These are phyloP conservation scores for Anaspis maculata DNA, from an alignment of 2,888 invertebrate species.

Conservation along the genomic window DNA sequence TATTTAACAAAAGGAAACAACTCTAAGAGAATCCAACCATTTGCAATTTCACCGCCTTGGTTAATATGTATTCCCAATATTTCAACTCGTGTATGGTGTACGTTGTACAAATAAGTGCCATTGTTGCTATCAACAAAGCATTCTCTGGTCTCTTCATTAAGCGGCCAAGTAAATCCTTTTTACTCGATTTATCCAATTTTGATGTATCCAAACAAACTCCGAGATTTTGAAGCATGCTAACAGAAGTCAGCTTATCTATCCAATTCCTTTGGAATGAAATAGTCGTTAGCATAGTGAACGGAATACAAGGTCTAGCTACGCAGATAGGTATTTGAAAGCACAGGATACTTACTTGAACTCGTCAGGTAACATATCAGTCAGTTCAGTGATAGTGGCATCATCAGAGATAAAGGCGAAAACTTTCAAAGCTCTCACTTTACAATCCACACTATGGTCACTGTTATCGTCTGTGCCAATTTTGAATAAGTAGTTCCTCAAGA, in stretches of 20 bases:
- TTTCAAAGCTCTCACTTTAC: constrained; percentile 24
- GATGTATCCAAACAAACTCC: constrained; percentile 26
- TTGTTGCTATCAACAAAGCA: constrained; percentile 24
- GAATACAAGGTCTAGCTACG: too few relatives aligned
- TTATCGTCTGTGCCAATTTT: constrained; percentile 14
- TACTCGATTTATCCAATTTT: constrained; percentile 23
- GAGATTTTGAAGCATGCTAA: constrained; percentile 28
- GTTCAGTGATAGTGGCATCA: constrained; percentile 21
- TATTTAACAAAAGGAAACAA: constrained; percentile 3
- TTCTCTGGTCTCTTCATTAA: constrained; percentile 22
- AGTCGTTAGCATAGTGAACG: too few relatives aligned
- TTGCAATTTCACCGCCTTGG: constrained; percentile 20
- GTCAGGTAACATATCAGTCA: constrained; percentile 18
- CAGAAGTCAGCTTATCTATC: constrained; percentile 27
- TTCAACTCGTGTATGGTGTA: constrained; percentile 26
- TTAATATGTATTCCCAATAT: constrained; percentile 29
- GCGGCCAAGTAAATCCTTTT: constrained; percentile 27
- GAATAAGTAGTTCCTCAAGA: constrained; percentile 21
- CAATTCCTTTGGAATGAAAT: constrained; percentile 23
- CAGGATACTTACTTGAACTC: constrained; percentile 25
- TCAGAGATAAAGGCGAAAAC: constrained; percentile 31
- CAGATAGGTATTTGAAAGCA: constrained; percentile 6
- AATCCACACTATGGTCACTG: constrained; percentile 8
- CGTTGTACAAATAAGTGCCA: constrained; percentile 30
- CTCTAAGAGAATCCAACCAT: constrained; percentile 22